Base-by-base conservation (phyloP, 2,113 vertebrate species). In the Xiphophorus hellerii region DNA sequence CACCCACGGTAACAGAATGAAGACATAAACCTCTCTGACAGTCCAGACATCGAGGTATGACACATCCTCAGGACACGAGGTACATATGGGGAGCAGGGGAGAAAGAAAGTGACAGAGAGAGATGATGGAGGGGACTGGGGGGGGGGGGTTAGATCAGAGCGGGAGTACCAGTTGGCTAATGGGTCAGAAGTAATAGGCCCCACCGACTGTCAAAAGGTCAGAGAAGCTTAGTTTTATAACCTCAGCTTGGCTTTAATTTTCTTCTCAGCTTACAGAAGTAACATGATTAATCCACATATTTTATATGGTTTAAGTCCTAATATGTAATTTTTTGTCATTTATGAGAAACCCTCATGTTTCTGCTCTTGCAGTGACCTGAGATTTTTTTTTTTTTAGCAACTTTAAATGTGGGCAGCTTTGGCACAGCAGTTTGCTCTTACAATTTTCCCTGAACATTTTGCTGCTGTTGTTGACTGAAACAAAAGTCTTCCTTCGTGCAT, bases 121-220 rank as follows among this genome's bases (percentile, higher is more conserved):
- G 48, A 68, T 66, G 60, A 66, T 25, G 29, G 66, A 30, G 66
- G 28, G 69, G 7, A 14, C 28, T 12, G 4, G 31, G 4, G 3
- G 33, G 58, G 69, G 72, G 63, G 69, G 85, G 90, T 66, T 66
- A 85, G 80, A 89, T 78, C 48, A 72, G 81, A 86, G 78, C 76
- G 73, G 69, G 62, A 80, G 85, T 72, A 91, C 89, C 90, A 89
- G 89, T 84, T 86, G 83, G 72, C 80, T 88, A 92, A 87, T 89
- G 87, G 74, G 69, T 81, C 84, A 87, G 90, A 93, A 89, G 71
- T 90, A 85, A 91, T 88, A 77, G 79, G 90, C 87, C 89, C 90
- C 84, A 89, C 85, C 89, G 84, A 78, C 82, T 80, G 75, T 78
- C 78, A 75, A 81, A 72, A 87, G 88, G 81, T 84, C 77, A 76